Base-by-base conservation (phyloP, 2,113 vertebrate species). In the Phoenicopterus ruber region DNA sequence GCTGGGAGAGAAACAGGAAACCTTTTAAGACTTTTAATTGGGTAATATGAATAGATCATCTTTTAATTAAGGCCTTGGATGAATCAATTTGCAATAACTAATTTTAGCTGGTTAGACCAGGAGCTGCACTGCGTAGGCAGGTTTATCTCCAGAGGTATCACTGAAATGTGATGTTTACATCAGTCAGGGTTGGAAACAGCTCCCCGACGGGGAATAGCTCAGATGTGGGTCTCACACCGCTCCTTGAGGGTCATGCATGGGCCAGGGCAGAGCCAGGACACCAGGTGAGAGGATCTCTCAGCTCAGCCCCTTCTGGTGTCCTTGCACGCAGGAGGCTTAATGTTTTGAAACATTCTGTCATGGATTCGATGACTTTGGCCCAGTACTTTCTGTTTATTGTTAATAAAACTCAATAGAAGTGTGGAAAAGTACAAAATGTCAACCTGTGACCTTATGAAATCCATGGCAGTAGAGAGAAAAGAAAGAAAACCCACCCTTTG, bases 371-470 rank as follows among this genome's bases (percentile, higher is more conserved):
- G 70, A 57, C 70, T 94, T 96, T 95, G 90, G 90, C 85, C 79
- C 79, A 24, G 58, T 36, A 77, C 58, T 40, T 94, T 70, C 87
- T 95, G 85, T 93, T 97, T 96, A 18, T 95, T 88, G 63, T 86
- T 81, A 55, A 94, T 80, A 83, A 77, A 96, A 91, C 78, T 63
- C 89, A 95, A 86, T n/a, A 67, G n/a, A 89, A 93, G 34, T 67
- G 84, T 95, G 90, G 73, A 96, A 94, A 93, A 97, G 91, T 55
- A 93, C 87, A 93, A 96, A 94, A 94, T 85, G 93, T 95, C 84
- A 94, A 22, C 71, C 79, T 80, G 0, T 93, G 91, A 95, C 84
- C 93, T 82, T n/a, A 11, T 63, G 74, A 86, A 95, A 85, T 96
- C 58, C 62, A 28, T 47, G 36, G 66, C 32, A 94, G 63, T 24